Evolutionary conservation across 2,113 vertebrate genomes (phyloP).

Genomic region (Urocynchramus pylzowi): DNA sequence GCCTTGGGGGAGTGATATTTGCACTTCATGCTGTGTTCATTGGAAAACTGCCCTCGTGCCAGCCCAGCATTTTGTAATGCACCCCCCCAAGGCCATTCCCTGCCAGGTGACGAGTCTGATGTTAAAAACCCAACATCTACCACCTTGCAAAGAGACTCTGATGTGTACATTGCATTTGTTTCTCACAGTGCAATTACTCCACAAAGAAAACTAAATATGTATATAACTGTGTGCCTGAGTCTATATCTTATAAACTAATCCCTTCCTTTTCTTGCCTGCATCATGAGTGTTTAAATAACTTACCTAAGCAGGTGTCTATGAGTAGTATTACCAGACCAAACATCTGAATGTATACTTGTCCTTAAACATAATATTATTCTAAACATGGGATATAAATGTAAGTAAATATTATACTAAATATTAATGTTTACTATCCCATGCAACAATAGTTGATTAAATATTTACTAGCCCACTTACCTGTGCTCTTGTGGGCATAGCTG

Average conservation of each 20-base stretch:
- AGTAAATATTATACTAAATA: conserved; percentile 52
- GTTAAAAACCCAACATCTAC: neutral
- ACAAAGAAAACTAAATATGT: neutral
- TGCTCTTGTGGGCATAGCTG: conserved; percentile 13
- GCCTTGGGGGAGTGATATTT: neutral
- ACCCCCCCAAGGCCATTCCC: conserved; percentile 39
- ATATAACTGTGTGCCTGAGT: neutral
- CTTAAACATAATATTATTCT: conserved; percentile 1
- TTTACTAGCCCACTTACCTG: conserved; percentile 52
- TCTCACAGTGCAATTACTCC: neutral
- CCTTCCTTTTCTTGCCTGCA: neutral
- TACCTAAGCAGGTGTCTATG: neutral
- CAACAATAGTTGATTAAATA: conserved; percentile 48
- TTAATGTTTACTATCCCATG: conserved; percentile 20
- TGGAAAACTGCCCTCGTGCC: neutral
- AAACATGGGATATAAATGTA: conserved; percentile 17
- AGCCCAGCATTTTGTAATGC: neutral
- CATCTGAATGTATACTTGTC: neutral
- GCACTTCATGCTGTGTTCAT: neutral
- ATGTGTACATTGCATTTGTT: neutral
- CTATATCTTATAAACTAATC: neutral
- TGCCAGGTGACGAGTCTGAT: neutral
- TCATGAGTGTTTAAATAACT: neutral
- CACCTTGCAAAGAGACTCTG: neutral
- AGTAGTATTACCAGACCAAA: neutral